Evolutionary conservation across 2,113 vertebrate species (phyloP).

Genomic region (Actenoides lindsayi): DNA sequence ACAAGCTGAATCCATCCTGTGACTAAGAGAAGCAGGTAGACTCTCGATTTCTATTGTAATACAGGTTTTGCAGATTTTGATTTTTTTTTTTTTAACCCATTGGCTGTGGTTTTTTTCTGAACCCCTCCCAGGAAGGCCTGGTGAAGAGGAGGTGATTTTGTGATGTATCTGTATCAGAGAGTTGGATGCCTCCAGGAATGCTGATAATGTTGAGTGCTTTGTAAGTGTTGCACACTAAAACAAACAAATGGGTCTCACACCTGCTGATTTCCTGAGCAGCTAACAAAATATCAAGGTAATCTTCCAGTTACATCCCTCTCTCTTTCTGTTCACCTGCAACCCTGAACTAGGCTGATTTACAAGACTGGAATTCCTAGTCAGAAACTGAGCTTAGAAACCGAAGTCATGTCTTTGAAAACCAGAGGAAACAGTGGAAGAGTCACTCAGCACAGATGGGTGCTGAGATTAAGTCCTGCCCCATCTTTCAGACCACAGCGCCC

Average conservation of each 20-base stretch:
- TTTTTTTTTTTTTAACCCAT: neutral
- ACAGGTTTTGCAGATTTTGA: neutral
- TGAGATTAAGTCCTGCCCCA: neutral
- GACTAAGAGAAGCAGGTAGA: neutral
- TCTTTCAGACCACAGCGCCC: neutral
- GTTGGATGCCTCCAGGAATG: neutral
- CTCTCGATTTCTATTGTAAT: neutral
- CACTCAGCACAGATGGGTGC: neutral
- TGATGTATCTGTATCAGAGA: neutral
- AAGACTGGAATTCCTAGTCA: neutral
- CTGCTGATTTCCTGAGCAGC: neutral
- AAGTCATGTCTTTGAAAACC: neutral
- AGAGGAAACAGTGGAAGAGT: neutral
- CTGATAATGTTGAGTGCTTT: neutral
- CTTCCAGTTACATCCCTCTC: neutral
- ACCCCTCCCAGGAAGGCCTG: neutral
- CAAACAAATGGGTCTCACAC: neutral
- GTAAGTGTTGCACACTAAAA: neutral
- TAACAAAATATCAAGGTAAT: neutral
- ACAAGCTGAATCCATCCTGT: neutral
- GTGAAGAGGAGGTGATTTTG: neutral
- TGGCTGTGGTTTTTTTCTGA: neutral
- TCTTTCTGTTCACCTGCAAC: neutral
- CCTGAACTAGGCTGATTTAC: neutral
- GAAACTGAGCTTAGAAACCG: neutral